phyloP scores from a whole-genome alignment of 1,140 invertebrate species.

The Maconellicoccus hirsutus region DNA sequence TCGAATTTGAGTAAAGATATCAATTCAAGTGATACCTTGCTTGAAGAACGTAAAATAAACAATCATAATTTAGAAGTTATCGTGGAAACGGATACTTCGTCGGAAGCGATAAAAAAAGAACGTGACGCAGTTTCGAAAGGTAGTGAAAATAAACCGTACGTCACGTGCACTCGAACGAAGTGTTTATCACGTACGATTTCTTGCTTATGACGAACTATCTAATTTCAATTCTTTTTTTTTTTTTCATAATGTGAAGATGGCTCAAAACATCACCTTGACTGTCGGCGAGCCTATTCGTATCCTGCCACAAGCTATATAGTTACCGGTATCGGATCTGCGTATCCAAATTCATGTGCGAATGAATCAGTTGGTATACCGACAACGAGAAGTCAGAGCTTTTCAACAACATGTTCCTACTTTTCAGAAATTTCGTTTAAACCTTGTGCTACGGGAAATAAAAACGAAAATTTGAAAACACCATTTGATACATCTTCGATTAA shows the following conservation, averaged over 20 bases:
- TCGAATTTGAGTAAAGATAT: neutral
- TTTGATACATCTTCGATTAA: neutral
- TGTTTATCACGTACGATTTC: too few species aligned
- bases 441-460: neutral
- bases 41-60: constrained; percentile 1
- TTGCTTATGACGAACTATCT: too few species aligned
- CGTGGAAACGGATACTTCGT: constrained; percentile 21
- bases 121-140: neutral
- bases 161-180: too few species aligned
- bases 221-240: too few species aligned
- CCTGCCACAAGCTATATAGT: neutral
- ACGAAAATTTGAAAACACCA: neutral
- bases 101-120: neutral
- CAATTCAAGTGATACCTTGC: constrained; percentile 1
- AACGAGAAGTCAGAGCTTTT: neutral
- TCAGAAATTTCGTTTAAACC: constrained; percentile 7
- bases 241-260: neutral
- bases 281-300: constrained; percentile 5
- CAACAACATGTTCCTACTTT: neutral
- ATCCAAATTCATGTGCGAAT: neutral
- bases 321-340: neutral
- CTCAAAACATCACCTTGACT: neutral
- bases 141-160: neutral
- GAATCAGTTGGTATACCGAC: neutral
- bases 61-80: constrained; percentile 25